A percentile compares a stretch with the other conserved stretches of the same genome.
phyloP scores from a whole-genome alignment of 2,888 invertebrate species.

The Drosophila kuntzei region DNA sequence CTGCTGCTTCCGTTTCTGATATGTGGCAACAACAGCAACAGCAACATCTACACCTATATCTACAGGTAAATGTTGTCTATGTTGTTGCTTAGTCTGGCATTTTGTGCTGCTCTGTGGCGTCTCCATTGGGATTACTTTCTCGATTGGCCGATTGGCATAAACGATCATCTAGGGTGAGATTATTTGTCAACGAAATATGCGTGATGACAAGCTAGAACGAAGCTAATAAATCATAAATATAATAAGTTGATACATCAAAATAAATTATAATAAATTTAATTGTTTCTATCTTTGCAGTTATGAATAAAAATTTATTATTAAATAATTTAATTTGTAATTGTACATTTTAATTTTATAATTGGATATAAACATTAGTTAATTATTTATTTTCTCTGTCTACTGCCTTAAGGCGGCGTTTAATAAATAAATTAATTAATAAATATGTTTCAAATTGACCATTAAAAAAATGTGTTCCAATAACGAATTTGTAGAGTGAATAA shows the following conservation, averaged over 20 bases:
- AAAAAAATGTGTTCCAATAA: too few species aligned
- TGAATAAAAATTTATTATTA: too few species aligned
- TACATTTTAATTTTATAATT: too few species aligned
- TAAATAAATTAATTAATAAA: too few species aligned
- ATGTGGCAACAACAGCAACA: constrained; percentile 13
- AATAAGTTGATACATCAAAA: background rate
- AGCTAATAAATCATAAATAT: background rate
- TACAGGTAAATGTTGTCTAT: constrained; percentile 51
- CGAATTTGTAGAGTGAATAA: too few species aligned
- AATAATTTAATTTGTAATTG: too few species aligned
- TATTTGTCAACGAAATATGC: constrained; percentile 7
- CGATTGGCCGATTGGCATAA: constrained; percentile 6
- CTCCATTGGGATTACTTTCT: constrained; percentile 4
- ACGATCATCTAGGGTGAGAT: constrained; percentile 2
- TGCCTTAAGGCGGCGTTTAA: too few species aligned
- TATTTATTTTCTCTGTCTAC: too few species aligned
- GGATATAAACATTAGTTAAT: too few species aligned
- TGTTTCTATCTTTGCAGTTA: background rate
- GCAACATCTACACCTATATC: constrained; percentile 24
- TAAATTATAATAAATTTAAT: background rate
- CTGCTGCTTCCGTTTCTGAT: constrained; percentile 16
- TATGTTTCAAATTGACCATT: too few species aligned
- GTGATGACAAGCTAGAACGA: background rate
- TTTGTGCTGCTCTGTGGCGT: background rate
- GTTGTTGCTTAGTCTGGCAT: constrained; percentile 6